Conservation (phyloP, 2,888 invertebrate species). For the Camptogramma bilineatum region DNA sequence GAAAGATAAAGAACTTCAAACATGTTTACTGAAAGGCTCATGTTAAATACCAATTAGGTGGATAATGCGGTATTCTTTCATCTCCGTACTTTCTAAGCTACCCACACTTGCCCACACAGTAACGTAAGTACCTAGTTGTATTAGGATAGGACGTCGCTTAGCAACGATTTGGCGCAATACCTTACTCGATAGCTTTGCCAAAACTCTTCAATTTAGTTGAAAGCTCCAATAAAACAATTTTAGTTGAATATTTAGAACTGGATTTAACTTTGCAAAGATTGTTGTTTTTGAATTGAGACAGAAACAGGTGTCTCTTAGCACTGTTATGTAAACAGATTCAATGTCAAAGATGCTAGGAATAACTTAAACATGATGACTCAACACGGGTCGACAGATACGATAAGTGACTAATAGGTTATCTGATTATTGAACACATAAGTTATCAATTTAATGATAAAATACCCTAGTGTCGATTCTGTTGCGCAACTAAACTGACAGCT, state of each 20-base stretch:
- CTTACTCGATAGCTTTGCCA: constrained; percentile 32
- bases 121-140: neutral
- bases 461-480: too few relatives aligned
- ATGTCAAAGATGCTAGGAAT: constrained; percentile 15
- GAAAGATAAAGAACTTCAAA: neutral
- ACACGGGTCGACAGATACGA: neutral
- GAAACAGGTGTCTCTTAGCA: constrained; percentile 5
- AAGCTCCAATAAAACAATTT: constrained; percentile 17
- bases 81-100: constrained; percentile 12
- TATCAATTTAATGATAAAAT: neutral
- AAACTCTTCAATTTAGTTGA: constrained; percentile 30
- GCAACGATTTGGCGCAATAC: constrained; percentile 33
- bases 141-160: constrained; percentile 20
- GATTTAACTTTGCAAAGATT: neutral
- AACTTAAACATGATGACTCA: neutral
- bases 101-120: neutral
- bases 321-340: constrained; percentile 23
- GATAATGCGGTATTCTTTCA: constrained; percentile 14
- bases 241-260: neutral
- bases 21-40: constrained; percentile 2
- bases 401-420: neutral
- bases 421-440: neutral
- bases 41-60: constrained; percentile 1
- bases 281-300: constrained; percentile 6
- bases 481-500: too few relatives aligned